Conservation (phyloP, 2,113 vertebrate species). For the Oreotrochilus melanogaster region DNA sequence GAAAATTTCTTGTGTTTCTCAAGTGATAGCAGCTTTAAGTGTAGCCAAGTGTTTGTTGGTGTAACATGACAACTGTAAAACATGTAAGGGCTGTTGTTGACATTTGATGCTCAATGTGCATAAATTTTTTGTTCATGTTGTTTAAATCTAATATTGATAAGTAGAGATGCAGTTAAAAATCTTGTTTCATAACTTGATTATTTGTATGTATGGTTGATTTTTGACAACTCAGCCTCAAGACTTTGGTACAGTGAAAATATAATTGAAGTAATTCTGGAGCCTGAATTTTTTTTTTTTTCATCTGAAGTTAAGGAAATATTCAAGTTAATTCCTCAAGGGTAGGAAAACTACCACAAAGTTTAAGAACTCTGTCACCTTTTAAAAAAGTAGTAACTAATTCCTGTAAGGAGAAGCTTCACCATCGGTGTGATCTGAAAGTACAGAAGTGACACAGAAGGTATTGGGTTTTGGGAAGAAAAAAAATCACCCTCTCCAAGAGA, state of each 20-base stretch:
- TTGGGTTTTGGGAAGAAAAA: neutral
- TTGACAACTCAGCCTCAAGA: neutral
- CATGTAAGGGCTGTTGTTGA: neutral
- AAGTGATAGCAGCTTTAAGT: neutral
- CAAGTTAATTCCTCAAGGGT: neutral
- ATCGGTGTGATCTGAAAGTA: fast-evolving
- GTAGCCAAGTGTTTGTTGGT: neutral
- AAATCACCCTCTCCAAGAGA: neutral
- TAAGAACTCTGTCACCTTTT: neutral
- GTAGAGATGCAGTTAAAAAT: neutral
- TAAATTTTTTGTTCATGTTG: neutral
- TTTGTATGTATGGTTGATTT: neutral
- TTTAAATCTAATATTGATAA: neutral
- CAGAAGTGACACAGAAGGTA: neutral
- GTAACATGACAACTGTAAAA: neutral
- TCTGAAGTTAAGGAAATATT: neutral
- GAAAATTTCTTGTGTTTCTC: neutral
- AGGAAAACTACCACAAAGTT: neutral
- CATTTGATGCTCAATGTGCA: neutral
- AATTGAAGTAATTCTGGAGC: neutral
- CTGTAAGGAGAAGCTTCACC: neutral
- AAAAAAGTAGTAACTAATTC: neutral
- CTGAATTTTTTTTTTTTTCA: neutral
- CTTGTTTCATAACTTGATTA: neutral
- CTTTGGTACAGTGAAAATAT: neutral